These are phyloP conservation scores for Oncorhynchus mykiss DNA, from an alignment of 2,113 vertebrate genomes.

Conservation along the genomic window DNA sequence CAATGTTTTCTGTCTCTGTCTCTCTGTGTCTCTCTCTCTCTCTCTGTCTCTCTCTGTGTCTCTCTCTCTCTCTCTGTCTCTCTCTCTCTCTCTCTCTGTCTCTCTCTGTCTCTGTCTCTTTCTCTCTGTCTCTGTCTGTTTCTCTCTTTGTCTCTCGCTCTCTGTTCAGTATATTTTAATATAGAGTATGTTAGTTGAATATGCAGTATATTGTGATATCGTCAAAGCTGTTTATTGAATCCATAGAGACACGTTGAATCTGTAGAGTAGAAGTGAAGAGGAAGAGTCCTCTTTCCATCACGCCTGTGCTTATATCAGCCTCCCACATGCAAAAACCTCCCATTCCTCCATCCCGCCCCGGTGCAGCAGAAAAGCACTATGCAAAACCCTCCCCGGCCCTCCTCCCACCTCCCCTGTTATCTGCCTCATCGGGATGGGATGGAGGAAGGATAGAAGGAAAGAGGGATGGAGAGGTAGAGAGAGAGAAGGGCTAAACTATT, in stretches of 20 bases:
- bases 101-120: no score
- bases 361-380: conserved; percentile 36
- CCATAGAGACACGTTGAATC: conserved; percentile 9
- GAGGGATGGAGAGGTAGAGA: conserved; percentile 18
- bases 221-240: neutral
- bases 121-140: no score
- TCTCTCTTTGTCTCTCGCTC: no score
- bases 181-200: no score
- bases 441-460: neutral
- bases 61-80: no score
- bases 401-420: no score
- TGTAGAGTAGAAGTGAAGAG: conserved; percentile 40
- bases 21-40: no score
- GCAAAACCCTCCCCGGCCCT: conserved; percentile 54
- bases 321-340: conserved; percentile 44
- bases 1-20: no score
- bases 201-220: no score
- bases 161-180: neutral
- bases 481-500: neutral
- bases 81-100: no score
- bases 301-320: conserved; percentile 3
- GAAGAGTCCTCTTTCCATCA: conserved; percentile 29
- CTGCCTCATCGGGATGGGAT: neutral
- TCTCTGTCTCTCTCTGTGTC: no score
- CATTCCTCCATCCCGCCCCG: neutral